phyloP scores from a whole-genome alignment of 2,797 vertebrate genomes.

The Enoplosus armatus region DNA sequence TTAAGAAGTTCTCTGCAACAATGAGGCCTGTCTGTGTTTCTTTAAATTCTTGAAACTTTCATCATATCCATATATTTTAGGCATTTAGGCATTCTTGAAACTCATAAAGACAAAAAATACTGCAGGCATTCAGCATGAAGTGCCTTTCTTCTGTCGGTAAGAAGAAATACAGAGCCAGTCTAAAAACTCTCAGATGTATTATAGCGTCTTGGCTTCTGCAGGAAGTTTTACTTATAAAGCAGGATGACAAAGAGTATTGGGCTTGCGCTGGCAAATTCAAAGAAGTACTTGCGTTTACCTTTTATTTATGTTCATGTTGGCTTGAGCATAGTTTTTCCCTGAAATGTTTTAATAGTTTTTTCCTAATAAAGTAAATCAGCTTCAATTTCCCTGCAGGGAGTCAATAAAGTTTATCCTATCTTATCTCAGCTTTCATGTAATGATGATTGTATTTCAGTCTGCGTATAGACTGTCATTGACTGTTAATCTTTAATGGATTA shows the following conservation, averaged over 20 bases:
- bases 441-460: not conserved
- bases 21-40: not conserved
- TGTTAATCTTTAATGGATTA: not conserved
- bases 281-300: too few species aligned
- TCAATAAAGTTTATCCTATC: not conserved
- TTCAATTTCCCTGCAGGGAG: not conserved
- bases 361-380: not conserved
- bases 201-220: not conserved
- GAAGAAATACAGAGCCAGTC: not conserved
- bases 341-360: too few species aligned
- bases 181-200: not conserved
- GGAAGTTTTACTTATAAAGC: not conserved
- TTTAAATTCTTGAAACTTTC: conserved; percentile 33
- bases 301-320: too few species aligned
- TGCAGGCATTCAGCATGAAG: not conserved
- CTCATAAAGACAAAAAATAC: not conserved
- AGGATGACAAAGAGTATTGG: not conserved
- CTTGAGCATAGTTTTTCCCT: not conserved
- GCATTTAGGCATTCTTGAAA: not conserved
- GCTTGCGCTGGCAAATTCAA: not conserved
- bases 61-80: conserved; percentile 19
- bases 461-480: too few species aligned
- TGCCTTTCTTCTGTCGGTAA: not conserved
- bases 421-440: not conserved
- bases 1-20: not conserved